These are phyloP conservation scores for Aurelia aurita complex sp. Pacific DNA, from an alignment of 30 jellyfish, hydroid and myxozoan genomes.

Conservation along the genomic window DNA sequence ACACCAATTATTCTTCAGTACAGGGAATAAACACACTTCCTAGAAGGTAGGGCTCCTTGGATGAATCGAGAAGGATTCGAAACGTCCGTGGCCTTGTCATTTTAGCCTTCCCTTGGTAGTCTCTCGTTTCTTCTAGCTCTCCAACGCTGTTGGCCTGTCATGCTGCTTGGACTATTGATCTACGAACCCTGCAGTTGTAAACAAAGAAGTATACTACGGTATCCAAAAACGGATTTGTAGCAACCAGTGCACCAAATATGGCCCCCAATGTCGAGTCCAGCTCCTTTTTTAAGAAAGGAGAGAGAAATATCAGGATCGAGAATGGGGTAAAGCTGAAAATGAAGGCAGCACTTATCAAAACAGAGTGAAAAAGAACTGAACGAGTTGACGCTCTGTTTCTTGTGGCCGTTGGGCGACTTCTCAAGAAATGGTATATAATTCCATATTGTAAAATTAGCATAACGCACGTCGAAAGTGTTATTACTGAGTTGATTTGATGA, in stretches of 20 bases:
- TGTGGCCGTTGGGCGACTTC: neutral
- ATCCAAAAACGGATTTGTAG: constrained; percentile 6
- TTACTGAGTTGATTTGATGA: neutral
- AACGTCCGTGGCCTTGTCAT: too few species aligned
- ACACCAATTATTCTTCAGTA: too few species aligned
- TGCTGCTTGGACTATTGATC: too few species aligned
- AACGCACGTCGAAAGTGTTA: neutral
- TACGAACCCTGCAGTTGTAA: neutral
- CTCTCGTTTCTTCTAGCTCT: too few species aligned
- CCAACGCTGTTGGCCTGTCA: too few species aligned
- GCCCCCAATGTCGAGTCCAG: too few species aligned
- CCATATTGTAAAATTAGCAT: neutral
- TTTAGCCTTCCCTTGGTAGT: too few species aligned
- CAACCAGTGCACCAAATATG: neutral
- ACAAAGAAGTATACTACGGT: neutral
- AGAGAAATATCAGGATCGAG: neutral
- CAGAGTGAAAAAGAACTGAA: constrained; percentile 1
- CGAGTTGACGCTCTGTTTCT: neutral
- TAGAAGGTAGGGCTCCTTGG: too few species aligned
- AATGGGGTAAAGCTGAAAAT: neutral
- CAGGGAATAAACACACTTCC: too few species aligned
- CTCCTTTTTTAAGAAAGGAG: neutral
- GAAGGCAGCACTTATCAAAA: neutral
- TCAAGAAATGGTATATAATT: neutral
- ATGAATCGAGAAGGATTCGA: too few species aligned